Conservation (phyloP, 2,888 invertebrate species). For the Eurytoma californica region DNA sequence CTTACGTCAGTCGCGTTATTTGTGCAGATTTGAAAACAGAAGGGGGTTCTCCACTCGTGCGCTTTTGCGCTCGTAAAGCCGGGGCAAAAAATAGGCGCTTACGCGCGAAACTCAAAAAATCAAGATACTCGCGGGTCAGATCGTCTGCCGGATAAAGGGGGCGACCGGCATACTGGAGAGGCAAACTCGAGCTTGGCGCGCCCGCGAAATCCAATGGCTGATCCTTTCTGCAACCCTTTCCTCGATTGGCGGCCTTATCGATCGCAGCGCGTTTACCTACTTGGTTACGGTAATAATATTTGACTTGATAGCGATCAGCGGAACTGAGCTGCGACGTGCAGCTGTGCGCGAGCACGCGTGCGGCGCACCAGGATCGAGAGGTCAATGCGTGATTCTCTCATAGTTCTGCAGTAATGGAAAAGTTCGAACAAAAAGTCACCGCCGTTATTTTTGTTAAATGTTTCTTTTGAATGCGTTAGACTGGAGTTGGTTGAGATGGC, state of each 20-base stretch:
- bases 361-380: not conserved
- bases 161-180: not conserved
- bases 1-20: conserved; percentile 22
- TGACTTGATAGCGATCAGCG: conserved; percentile 50
- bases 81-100: not conserved
- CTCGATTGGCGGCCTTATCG: conserved; percentile 17
- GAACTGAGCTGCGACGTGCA: conserved; percentile 35
- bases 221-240: not conserved
- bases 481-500: too few relatives aligned
- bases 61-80: too few relatives aligned
- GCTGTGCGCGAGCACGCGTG: conserved; percentile 33
- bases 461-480: too few relatives aligned
- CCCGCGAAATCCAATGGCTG: not conserved
- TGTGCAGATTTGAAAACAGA: not conserved
- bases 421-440: too few relatives aligned
- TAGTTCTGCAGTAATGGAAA: not conserved
- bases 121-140: conserved; percentile 9
- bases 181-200: not conserved
- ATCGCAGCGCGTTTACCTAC: not conserved
- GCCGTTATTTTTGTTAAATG: too few relatives aligned
- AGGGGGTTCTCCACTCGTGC: too few relatives aligned
- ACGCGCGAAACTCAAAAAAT: not conserved
- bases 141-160: not conserved
- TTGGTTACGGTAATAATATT: conserved; percentile 45
- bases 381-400: too few relatives aligned